phyloP scores from a whole-genome alignment of 2,888 invertebrate genomes.

The Callimorpha dominula region DNA sequence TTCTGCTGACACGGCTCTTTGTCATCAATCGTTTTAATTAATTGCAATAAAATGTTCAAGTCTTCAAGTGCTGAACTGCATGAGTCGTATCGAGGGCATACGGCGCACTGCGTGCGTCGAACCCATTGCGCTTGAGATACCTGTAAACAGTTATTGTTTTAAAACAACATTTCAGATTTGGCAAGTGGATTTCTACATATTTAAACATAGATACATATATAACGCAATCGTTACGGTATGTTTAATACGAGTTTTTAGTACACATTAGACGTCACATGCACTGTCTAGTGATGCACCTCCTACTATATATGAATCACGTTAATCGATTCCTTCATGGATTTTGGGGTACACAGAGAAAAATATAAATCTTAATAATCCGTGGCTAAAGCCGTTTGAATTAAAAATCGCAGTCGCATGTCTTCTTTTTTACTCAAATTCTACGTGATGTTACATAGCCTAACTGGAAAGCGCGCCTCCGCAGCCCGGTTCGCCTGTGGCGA shows the following conservation, averaged over 20 bases:
- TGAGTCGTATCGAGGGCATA: constrained; percentile 46
- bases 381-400: too few relatives aligned
- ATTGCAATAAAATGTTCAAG: constrained; percentile 50
- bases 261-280: not conserved
- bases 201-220: not conserved
- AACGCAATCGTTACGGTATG: not conserved
- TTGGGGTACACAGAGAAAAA: too few relatives aligned
- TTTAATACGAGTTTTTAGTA: not conserved
- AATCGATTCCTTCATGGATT: not conserved
- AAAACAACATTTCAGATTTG: not conserved
- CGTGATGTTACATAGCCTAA: too few relatives aligned
- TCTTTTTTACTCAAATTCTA: too few relatives aligned
- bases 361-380: too few relatives aligned
- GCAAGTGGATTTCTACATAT: not conserved
- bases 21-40: constrained; percentile 46
- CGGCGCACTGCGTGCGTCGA: constrained; percentile 15
- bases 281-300: not conserved
- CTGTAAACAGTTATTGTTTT: constrained; percentile 44
- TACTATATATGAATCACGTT: not conserved
- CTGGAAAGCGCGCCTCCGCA: too few relatives aligned
- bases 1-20: constrained; percentile 33
- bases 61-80: constrained; percentile 56
- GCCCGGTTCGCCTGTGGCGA: too few relatives aligned
- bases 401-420: too few relatives aligned
- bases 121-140: constrained; percentile 53